Base-by-base conservation (phyloP, 2,797 vertebrate species). In the Crocodylus rhombifer region DNA sequence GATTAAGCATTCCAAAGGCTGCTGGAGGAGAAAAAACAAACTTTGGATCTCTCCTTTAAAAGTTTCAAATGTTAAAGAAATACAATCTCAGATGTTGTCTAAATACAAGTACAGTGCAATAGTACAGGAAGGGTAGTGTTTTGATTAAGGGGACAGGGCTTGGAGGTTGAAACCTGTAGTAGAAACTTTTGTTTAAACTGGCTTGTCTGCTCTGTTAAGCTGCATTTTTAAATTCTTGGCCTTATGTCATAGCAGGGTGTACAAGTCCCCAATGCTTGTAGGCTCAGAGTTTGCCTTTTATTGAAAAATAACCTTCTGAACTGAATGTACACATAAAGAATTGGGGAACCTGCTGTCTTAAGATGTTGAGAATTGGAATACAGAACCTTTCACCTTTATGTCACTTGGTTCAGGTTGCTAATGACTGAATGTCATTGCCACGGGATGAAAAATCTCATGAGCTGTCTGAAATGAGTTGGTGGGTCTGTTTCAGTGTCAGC, bases 381-480 rank as follows among this genome's bases (percentile, higher is more conserved):
- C 36, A 95, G 65, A 89, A 82, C 26, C 73, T 80, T 90, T 82
- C 80, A 92, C 51, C 77, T 86, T 82, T 92, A 81, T 82, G 25
- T 57, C 83, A 91, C n/a, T 58, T 89, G 33, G 77, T 76, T 69
- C 86, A 95, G 88, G 33, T 26, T 93, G 77, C 23, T 94, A 5
- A 14, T 96, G 87, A 82, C 90, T 95, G 51, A 90, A 95, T n/a
- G 36, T 88, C 85, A 77, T 93, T 94, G 77, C 88, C 92, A 92
- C 76, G 62, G 77, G 79, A 91, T 60, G 61, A 36, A 28, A 90
- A 88, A 97, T 96, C 89, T 62, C 75, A 78, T 82, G 67, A 17
- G 75, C 76, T 90, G 76, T 67, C 64, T 95, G 92, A 96, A 96
- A 95, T 30, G 18, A 94, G 84, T 81, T 28, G 30, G 84, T 92